Evolutionary conservation across 2,888 invertebrate species (phyloP).

Genomic region (Rugalucina vietnamica): DNA sequence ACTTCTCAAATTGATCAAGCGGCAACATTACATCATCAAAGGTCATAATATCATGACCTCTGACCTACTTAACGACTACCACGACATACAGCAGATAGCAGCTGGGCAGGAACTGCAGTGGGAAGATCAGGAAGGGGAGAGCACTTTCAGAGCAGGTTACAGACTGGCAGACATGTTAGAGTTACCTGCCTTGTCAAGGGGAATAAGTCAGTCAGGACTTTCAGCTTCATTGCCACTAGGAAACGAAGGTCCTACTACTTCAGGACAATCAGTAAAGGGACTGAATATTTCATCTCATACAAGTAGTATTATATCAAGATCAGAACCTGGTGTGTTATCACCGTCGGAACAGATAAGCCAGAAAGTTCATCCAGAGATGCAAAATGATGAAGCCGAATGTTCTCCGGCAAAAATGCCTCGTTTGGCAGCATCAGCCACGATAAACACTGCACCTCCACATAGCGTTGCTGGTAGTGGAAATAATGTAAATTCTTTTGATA

Average conservation of each 20-base stretch:
- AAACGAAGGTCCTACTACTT: too few species aligned
- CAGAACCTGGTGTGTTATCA: too few species aligned
- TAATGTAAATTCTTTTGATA: not conserved
- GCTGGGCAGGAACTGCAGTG: slow-evolving; percentile 75
- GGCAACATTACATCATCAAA: slow-evolving; percentile 74
- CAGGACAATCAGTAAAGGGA: too few species aligned
- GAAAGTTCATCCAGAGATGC: too few species aligned
- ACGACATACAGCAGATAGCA: slow-evolving; percentile 64
- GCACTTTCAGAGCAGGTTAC: slow-evolving; percentile 27
- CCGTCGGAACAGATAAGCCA: too few species aligned
- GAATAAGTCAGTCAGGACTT: too few species aligned
- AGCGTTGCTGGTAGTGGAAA: not conserved
- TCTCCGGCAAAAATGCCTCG: not conserved
- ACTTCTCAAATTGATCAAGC: slow-evolving; percentile 72
- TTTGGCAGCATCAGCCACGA: not conserved
- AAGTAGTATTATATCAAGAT: not conserved
- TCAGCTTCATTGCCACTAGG: too few species aligned
- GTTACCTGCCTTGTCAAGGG: slow-evolving; percentile 37
- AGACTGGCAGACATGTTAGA: slow-evolving; percentile 52
- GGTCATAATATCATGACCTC: slow-evolving; percentile 71
- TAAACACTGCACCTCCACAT: not conserved
- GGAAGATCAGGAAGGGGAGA: slow-evolving; percentile 68
- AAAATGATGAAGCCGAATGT: not conserved
- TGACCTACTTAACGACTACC: slow-evolving; percentile 69
- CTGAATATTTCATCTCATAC: too few species aligned